These are phyloP conservation scores for Plumapathes pennacea DNA, from an alignment of 92 coral and sea anemone species.

Conservation along the genomic window DNA sequence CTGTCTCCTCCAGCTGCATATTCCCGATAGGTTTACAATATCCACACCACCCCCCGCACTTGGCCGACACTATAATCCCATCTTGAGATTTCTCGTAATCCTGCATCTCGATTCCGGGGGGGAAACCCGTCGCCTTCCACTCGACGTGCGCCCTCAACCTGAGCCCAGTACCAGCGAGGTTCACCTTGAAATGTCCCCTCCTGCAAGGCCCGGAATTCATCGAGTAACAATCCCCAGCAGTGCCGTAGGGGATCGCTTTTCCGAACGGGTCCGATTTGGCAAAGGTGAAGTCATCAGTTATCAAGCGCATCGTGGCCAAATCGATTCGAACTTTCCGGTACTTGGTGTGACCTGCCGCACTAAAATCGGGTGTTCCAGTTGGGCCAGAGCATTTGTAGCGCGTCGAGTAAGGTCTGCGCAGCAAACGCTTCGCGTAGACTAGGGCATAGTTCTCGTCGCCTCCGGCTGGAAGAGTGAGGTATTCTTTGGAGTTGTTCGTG, in stretches of 20 bases:
- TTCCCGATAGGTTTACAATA: constrained; percentile 74
- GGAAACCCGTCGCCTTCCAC: constrained; percentile 78
- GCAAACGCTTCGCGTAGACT: constrained; percentile 75
- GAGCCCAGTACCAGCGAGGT: constrained; percentile 81
- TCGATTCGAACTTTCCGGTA: constrained; percentile 83
- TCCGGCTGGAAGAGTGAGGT: constrained; percentile 76
- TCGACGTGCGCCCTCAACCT: constrained; percentile 53
- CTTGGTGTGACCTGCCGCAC: constrained; percentile 73
- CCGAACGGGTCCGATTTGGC: constrained; percentile 73
- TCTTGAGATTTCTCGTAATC: constrained; percentile 78
- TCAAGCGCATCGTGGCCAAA: constrained; percentile 65
- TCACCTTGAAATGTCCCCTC: constrained; percentile 87
- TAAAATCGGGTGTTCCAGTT: constrained; percentile 41
- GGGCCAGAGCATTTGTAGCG: constrained; percentile 75
- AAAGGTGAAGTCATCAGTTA: constrained; percentile 78
- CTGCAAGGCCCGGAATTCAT: constrained; percentile 84
- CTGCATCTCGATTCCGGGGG: constrained; percentile 90
- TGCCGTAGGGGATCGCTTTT: constrained; percentile 70
- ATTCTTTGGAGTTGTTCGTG: constrained; percentile 80
- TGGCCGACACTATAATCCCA: constrained; percentile 86
- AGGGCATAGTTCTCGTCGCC: constrained; percentile 83
- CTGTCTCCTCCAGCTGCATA: constrained; percentile 59
- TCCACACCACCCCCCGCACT: constrained; percentile 99
- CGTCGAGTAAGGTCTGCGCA: constrained; percentile 62
- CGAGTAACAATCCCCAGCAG: constrained; percentile 98